phyloP scores from a whole-genome alignment of 2,888 invertebrate genomes.

The Dryomyza anilis region DNA sequence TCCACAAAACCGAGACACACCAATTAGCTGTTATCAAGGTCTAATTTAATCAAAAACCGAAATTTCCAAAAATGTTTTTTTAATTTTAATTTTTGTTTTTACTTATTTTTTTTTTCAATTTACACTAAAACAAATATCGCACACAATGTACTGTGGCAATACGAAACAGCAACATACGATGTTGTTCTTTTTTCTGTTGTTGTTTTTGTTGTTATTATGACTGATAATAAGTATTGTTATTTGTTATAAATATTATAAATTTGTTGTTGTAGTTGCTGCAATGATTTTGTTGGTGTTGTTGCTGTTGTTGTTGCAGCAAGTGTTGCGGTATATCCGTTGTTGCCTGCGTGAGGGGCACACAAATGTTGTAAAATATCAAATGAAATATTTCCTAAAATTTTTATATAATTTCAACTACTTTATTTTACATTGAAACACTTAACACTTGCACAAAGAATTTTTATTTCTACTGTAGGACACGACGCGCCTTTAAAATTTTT shows the following conservation, averaged over 20 bases:
- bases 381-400: not conserved
- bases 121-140: not conserved
- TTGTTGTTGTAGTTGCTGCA: not conserved
- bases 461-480: too few species aligned
- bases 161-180: not conserved
- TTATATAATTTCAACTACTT: not conserved
- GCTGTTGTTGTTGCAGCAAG: not conserved
- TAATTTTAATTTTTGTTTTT: not conserved
- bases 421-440: too few species aligned
- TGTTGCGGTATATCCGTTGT: conserved; percentile 13
- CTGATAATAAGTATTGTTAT: not conserved
- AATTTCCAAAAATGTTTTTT: not conserved
- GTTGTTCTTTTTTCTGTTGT: not conserved
- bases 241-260: not conserved
- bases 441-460: too few species aligned
- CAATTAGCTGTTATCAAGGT: too few species aligned
- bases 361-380: not conserved
- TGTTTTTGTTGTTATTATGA: not conserved
- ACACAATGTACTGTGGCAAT: not conserved
- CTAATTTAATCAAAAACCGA: too few species aligned
- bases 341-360: not conserved
- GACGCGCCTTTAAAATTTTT: too few species aligned
- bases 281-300: not conserved
- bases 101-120: not conserved
- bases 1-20: too few species aligned